Conservation (phyloP, 2,113 vertebrate species). For the Erythrocercus mccallii region DNA sequence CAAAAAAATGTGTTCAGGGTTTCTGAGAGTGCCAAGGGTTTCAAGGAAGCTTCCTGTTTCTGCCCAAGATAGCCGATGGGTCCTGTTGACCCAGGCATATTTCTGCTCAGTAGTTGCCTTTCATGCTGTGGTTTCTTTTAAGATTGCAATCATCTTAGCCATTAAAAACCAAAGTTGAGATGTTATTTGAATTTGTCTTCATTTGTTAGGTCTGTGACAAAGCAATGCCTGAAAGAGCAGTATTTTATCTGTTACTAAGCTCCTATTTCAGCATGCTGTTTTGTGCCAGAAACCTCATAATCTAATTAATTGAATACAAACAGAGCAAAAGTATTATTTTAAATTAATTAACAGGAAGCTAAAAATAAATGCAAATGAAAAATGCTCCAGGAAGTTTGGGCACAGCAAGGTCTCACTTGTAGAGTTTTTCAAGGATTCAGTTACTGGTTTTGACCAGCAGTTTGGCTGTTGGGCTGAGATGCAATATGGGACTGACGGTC, state of each 20-base stretch:
- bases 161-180: neutral
- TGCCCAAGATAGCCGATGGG: neutral
- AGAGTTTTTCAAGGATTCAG: neutral
- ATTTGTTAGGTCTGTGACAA: neutral
- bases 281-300: neutral
- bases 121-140: neutral
- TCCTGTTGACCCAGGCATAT: neutral
- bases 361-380: neutral
- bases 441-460: neutral
- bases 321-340: neutral
- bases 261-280: neutral
- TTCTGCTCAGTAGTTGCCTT: neutral
- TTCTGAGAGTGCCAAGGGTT: neutral
- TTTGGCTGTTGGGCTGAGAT: neutral
- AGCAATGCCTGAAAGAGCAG: neutral
- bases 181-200: constrained; percentile 25
- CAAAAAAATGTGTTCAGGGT: neutral
- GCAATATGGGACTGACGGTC: rapidly evolving
- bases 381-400: neutral
- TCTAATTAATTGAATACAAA: constrained; percentile 4
- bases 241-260: constrained; percentile 3
- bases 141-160: neutral
- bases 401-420: neutral
- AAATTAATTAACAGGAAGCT: neutral
- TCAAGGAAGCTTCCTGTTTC: neutral